phyloP scores from a whole-genome alignment of 2,888 invertebrate genomes.

The Ectemnius lituratus region DNA sequence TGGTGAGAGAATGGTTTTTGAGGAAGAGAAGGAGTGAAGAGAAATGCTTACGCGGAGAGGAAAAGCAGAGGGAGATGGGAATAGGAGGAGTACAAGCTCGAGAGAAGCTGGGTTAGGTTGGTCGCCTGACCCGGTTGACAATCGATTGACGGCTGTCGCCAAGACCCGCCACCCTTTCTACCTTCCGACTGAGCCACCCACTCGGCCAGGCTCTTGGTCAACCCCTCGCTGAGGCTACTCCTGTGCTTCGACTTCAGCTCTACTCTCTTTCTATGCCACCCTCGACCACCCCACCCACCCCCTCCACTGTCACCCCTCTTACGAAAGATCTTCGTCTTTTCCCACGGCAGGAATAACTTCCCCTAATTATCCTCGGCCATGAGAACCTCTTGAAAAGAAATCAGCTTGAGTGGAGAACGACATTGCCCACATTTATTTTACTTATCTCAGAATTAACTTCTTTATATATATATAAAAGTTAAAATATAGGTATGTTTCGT shows the following conservation, averaged over 20 bases:
- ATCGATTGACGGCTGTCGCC: conserved; percentile 79
- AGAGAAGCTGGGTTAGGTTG: conserved; percentile 72
- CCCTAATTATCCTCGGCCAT: conserved; percentile 55
- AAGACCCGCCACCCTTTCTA: conserved; percentile 73
- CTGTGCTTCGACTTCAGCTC: conserved; percentile 53
- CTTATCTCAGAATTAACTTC: too few species aligned
- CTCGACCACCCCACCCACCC: background rate
- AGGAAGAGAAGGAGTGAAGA: background rate
- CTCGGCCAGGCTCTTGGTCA: conserved; percentile 44
- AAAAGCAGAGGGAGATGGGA: conserved; percentile 46
- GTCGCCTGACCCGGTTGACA: conserved; percentile 78
- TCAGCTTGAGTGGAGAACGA: background rate
- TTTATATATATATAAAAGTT: too few species aligned
- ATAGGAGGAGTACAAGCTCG: conserved; percentile 42
- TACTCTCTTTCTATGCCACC: conserved; percentile 64
- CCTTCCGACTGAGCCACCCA: conserved; percentile 44
- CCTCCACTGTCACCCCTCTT: too few species aligned
- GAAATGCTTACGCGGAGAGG: conserved; percentile 34
- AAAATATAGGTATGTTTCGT: too few species aligned
- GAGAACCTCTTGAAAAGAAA: conserved; percentile 16
- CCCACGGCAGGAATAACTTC: conserved; percentile 59
- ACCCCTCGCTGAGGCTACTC: conserved; percentile 45
- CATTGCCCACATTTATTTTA: too few species aligned
- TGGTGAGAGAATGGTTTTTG: too few species aligned
- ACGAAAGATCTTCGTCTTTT: background rate